phyloP scores from a whole-genome alignment of 64 coral and sea anemone genomes.

The Orbicella faveolata region DNA sequence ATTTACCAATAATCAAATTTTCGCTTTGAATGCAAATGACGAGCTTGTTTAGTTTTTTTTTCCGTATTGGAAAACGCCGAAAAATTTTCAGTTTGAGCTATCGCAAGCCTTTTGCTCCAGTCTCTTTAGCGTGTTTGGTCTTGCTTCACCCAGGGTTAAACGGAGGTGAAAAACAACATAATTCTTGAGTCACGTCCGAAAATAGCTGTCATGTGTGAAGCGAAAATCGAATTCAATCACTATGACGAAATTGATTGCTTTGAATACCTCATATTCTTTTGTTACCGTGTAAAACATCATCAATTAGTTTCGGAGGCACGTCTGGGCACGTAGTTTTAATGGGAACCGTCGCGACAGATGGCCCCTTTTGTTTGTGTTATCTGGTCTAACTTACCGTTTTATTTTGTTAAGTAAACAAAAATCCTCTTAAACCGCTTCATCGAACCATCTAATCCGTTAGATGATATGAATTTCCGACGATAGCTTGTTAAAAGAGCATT shows the following conservation, averaged over 20 bases:
- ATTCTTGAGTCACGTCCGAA: slow-evolving; percentile 17
- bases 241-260: background rate
- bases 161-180: background rate
- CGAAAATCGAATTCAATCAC: background rate
- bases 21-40: background rate
- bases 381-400: background rate
- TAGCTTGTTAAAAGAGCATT: background rate
- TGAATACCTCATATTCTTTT: background rate
- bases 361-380: background rate
- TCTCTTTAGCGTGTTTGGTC: background rate
- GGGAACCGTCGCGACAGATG: background rate
- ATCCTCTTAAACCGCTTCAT: background rate
- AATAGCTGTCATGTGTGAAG: background rate
- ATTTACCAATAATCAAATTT: background rate
- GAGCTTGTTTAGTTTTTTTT: background rate
- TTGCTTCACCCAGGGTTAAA: background rate
- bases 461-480: background rate
- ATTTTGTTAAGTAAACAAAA: background rate
- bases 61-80: background rate
- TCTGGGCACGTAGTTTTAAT: slow-evolving; percentile 1
- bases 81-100: too few species aligned
- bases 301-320: background rate
- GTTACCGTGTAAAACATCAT: background rate
- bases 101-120: too few species aligned
- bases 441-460: background rate